Evolutionary conservation across 2,888 invertebrate species (phyloP).

Genomic region (Podotricha telesiphe): DNA sequence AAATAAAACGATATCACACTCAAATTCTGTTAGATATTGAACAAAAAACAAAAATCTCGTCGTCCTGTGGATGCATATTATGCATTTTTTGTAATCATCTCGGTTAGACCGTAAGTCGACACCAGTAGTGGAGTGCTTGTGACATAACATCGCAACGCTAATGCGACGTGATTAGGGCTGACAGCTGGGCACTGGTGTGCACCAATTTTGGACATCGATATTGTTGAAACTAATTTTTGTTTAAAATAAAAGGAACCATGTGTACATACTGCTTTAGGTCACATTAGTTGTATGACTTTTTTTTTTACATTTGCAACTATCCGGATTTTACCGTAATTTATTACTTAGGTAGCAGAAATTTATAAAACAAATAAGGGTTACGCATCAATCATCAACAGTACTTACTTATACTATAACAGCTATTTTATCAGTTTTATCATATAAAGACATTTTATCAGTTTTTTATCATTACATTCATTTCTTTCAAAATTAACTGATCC

Average conservation of each 20-base stretch:
- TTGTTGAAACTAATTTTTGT: slow-evolving; percentile 43
- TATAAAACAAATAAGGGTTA: too few relatives aligned
- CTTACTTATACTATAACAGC: too few relatives aligned
- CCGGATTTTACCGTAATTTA: too few relatives aligned
- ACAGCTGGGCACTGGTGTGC: slow-evolving; percentile 54
- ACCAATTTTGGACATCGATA: slow-evolving; percentile 54
- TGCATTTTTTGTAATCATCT: slow-evolving; percentile 36
- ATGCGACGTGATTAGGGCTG: slow-evolving; percentile 61
- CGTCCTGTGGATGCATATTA: slow-evolving; percentile 22
- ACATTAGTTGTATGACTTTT: slow-evolving; percentile 1
- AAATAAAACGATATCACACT: background rate
- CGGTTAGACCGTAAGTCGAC: slow-evolving; percentile 60
- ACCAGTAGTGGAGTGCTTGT: slow-evolving; percentile 62
- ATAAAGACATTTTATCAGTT: too few relatives aligned
- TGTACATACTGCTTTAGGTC: slow-evolving; percentile 13
- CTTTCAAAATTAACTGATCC: too few relatives aligned
- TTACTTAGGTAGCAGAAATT: too few relatives aligned
- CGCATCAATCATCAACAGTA: too few relatives aligned
- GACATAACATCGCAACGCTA: slow-evolving; percentile 66
- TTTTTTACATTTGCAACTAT: background rate
- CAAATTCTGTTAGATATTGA: background rate
- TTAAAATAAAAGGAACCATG: slow-evolving; percentile 38
- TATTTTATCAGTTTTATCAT: too few relatives aligned
- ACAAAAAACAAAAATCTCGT: background rate
- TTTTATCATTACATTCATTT: too few relatives aligned